Percentiles rank a stretch among this genome's conserved stretches.
Evolutionary conservation across 2,797 vertebrate species (phyloP).

Genomic region (Lacerta bilineata): DNA sequence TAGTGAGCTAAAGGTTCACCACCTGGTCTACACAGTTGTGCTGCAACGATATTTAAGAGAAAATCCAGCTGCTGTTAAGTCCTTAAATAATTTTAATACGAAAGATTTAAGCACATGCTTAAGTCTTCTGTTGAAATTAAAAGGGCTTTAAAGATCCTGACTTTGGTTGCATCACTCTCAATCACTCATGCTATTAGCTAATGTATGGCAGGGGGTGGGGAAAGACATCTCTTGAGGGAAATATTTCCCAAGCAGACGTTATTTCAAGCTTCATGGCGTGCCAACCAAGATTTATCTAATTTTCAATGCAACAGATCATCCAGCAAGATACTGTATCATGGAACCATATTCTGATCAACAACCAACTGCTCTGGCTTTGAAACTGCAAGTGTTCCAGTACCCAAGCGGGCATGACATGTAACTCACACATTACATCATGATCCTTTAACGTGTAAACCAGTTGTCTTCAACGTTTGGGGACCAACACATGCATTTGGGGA

Average conservation of each 20-base stretch:
- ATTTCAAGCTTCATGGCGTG: neutral
- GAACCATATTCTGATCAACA: neutral
- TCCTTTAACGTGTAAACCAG: neutral
- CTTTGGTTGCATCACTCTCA: neutral
- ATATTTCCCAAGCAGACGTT: neutral
- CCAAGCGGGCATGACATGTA: neutral
- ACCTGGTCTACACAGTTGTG: slow-evolving; percentile 38
- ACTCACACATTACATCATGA: neutral
- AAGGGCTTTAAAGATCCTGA: neutral
- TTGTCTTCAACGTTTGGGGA: too few relatives aligned
- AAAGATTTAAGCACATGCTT: neutral
- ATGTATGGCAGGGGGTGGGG: slow-evolving; percentile 3
- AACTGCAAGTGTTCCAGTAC: slow-evolving; percentile 1
- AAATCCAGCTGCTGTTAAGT: neutral
- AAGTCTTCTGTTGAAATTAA: neutral
- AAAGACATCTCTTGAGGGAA: neutral
- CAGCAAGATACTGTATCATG: slow-evolving; percentile 1
- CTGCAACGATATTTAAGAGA: neutral
- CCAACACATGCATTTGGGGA: too few relatives aligned
- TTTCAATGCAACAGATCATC: neutral
- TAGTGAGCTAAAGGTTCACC: neutral
- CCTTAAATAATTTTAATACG: neutral
- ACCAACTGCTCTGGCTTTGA: neutral
- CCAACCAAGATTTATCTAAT: neutral
- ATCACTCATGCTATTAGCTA: neutral